Evolutionary conservation across 92 coral and sea anemone species (phyloP).

Genomic region (Palythoa caribaeorum): DNA sequence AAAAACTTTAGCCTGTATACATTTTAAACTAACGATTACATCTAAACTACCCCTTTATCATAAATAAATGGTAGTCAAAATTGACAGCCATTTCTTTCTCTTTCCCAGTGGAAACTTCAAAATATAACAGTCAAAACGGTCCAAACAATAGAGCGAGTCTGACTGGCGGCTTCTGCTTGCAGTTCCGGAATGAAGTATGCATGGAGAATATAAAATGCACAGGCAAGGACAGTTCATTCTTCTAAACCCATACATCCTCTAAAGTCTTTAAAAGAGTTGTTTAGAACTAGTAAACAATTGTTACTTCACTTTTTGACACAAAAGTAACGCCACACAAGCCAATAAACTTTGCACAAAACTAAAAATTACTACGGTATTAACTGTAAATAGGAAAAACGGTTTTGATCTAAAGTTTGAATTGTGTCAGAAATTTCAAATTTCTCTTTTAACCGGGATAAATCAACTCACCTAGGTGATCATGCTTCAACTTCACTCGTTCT

Average conservation of each 20-base stretch:
- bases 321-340: not conserved
- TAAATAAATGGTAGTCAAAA: not conserved
- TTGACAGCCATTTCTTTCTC: not conserved
- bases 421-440: not conserved
- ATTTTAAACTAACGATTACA: too few relatives aligned
- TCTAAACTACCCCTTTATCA: too few relatives aligned
- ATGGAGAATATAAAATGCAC: too few relatives aligned
- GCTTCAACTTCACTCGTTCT: slow-evolving; percentile 94
- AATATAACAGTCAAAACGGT: not conserved
- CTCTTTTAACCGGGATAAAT: not conserved
- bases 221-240: not conserved
- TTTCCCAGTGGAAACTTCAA: too few relatives aligned
- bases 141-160: not conserved
- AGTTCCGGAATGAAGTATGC: not conserved
- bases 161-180: not conserved
- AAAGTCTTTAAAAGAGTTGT: not conserved
- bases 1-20: too few relatives aligned
- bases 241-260: not conserved
- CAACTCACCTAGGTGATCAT: slow-evolving; percentile 92
- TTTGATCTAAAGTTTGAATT: not conserved
- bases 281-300: not conserved
- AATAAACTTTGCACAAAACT: not conserved
- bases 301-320: not conserved
- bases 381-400: not conserved
- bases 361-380: not conserved